Percentiles rank a stretch among this genome's conserved stretches.
phyloP scores from a whole-genome alignment of 2,888 invertebrate genomes.

The Gonocerus acuteangulatus region DNA sequence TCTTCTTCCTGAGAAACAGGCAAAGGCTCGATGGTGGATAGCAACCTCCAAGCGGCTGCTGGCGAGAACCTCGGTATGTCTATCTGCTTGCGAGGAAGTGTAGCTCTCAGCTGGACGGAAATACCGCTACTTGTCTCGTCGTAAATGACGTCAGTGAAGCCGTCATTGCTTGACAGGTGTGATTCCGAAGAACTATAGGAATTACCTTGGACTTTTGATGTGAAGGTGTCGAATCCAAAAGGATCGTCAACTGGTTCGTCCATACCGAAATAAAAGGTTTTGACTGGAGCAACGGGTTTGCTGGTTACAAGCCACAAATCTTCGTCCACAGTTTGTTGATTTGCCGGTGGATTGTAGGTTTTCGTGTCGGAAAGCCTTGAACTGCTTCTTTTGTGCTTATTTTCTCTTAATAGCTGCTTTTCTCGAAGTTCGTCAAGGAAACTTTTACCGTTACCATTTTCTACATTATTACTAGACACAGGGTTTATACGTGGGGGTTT shows the following conservation, averaged over 20 bases:
- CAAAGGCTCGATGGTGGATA: conserved; percentile 53
- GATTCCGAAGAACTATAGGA: conserved; percentile 28
- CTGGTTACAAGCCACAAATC: not conserved
- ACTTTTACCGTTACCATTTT: not conserved
- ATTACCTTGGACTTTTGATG: conserved; percentile 40
- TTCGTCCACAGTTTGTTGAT: not conserved
- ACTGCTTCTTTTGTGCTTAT: not conserved
- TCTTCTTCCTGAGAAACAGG: conserved; percentile 38
- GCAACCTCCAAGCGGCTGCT: conserved; percentile 70
- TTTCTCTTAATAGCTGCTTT: not conserved
- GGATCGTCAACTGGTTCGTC: conserved; percentile 45
- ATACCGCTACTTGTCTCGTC: conserved; percentile 48
- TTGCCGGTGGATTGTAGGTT: not conserved
- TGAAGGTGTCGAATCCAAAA: conserved; percentile 43
- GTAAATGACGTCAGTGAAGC: conserved; percentile 12
- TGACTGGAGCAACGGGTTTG: conserved; percentile 43
- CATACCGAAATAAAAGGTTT: conserved; percentile 75
- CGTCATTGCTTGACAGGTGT: conserved; percentile 11
- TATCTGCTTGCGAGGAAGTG: conserved; percentile 67
- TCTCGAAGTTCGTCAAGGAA: not conserved
- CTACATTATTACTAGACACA: not conserved
- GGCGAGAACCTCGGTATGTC: conserved; percentile 75
- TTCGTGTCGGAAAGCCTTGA: not conserved
- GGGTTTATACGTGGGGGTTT: not conserved
- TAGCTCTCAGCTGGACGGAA: conserved; percentile 65